Evolutionary conservation across 2,797 vertebrate genomes (phyloP).

Genomic region (Amphiprion clarkii): DNA sequence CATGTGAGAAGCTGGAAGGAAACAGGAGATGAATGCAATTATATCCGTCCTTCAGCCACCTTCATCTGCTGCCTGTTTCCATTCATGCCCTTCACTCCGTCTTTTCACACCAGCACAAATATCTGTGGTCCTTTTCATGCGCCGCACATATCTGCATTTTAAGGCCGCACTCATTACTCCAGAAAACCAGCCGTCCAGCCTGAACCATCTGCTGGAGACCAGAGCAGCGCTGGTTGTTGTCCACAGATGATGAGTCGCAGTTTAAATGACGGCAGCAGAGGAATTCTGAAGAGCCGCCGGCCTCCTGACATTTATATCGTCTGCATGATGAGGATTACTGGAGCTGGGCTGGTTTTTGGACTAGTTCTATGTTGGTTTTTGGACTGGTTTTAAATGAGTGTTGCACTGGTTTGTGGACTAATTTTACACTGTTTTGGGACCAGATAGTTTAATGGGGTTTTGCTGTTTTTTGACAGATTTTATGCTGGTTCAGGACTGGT

Average conservation of each 20-base stretch:
- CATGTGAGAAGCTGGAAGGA: neutral
- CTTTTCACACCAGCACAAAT: neutral
- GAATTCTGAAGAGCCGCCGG: no score
- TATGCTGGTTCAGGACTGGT: no score
- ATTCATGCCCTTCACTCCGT: neutral
- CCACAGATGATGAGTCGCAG: neutral
- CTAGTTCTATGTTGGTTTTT: no score
- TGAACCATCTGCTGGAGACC: constrained; percentile 29
- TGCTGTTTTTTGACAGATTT: no score
- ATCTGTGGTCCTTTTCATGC: neutral
- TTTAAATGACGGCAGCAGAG: constrained; percentile 17
- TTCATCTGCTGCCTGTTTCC: neutral
- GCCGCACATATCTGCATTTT: constrained; percentile 1
- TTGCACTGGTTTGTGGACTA: no score
- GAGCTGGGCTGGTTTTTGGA: no score
- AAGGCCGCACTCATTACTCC: neutral
- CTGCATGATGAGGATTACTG: no score
- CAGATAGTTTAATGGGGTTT: no score
- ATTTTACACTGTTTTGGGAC: no score
- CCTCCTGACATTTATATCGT: no score
- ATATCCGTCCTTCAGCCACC: neutral
- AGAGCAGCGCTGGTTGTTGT: neutral
- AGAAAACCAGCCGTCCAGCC: neutral
- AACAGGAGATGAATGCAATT: constrained; percentile 9
- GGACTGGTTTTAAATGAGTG: no score